These are phyloP conservation scores for Synergus laeviventris DNA, from an alignment of 2,888 invertebrate genomes.

Conservation along the genomic window DNA sequence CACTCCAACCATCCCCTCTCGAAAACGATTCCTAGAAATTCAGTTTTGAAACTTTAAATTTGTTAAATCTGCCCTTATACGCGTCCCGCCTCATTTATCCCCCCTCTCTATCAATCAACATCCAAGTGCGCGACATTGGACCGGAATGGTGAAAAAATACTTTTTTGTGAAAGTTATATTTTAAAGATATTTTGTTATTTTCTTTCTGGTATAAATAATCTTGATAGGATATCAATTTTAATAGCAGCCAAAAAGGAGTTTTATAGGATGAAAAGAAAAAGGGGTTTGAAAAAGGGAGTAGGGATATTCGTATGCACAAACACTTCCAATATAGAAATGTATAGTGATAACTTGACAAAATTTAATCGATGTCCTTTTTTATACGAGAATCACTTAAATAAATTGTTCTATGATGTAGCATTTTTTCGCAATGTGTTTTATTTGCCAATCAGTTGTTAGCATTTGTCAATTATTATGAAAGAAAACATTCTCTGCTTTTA, in stretches of 20 bases:
- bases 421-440: not conserved
- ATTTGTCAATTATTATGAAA: not conserved
- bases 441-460: not conserved
- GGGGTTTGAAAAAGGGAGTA: no score
- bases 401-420: not conserved
- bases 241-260: no score
- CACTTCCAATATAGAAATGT: no score
- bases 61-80: not conserved
- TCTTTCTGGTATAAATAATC: not conserved
- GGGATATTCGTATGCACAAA: no score
- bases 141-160: not conserved
- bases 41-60: conserved; percentile 31
- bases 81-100: not conserved
- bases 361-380: not conserved
- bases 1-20: not conserved
- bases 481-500: not conserved
- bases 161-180: not conserved
- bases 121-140: not conserved
- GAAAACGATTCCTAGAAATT: conserved; percentile 25
- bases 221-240: not conserved
- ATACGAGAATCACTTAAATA: not conserved
- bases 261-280: no score
- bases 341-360: not conserved
- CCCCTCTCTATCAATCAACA: not conserved
- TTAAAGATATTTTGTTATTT: not conserved